Conservation (phyloP, 2,113 vertebrate species). For the Alces alces region DNA sequence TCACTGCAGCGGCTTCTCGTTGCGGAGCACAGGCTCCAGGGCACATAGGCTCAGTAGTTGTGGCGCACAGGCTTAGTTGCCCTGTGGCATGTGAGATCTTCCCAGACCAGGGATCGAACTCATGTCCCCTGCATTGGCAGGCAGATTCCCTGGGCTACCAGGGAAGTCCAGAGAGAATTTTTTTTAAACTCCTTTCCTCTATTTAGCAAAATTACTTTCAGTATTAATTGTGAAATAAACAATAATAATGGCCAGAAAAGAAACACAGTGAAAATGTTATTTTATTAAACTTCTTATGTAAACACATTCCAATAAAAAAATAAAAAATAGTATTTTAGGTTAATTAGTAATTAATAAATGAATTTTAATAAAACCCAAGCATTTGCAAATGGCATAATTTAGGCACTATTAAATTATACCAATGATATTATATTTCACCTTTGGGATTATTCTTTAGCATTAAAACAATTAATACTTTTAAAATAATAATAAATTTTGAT, state of each 20-base stretch:
- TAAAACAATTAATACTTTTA: background rate
- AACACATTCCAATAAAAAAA: background rate
- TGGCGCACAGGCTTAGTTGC: background rate
- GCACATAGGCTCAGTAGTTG: background rate
- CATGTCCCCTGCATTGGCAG: background rate
- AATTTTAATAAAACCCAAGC: constrained; percentile 49
- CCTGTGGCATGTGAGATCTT: background rate
- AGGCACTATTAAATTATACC: background rate
- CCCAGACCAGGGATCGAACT: background rate
- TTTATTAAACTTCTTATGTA: background rate
- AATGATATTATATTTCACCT: background rate
- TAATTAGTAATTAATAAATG: constrained; percentile 48
- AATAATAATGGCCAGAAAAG: background rate
- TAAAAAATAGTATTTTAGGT: constrained; percentile 28
- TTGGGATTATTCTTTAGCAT: constrained; percentile 25
- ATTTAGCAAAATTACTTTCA: background rate
- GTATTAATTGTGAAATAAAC: background rate
- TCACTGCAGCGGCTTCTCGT: background rate
- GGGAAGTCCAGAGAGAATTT: background rate
- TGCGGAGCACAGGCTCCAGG: background rate
- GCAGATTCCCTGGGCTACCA: background rate
- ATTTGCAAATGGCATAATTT: constrained; percentile 30
- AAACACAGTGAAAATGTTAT: background rate
- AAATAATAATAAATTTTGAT: constrained; percentile 31
- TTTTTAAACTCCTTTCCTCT: background rate